Conservation (phyloP, 1,140 invertebrate species). For the Diorhabda elongata region DNA sequence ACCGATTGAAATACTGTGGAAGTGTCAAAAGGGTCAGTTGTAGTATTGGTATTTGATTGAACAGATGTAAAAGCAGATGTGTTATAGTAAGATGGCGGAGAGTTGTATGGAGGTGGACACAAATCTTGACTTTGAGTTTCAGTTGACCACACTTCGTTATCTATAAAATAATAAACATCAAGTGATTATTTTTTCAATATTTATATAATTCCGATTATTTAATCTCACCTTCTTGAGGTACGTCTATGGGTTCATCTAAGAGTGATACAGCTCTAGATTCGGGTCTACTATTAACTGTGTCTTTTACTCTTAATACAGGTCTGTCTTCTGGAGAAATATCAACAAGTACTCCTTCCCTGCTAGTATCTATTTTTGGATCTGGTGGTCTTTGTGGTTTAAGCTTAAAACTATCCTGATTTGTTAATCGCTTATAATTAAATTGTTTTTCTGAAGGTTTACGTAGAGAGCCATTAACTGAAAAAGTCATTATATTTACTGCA, state of each 20-base stretch:
- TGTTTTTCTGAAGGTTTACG: conserved; percentile 54
- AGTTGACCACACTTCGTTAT: conserved; percentile 21
- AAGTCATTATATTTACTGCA: neutral
- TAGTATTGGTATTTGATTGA: neutral
- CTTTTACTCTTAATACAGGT: conserved; percentile 25
- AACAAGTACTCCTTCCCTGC: conserved; percentile 55
- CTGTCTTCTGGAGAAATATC: conserved; percentile 58
- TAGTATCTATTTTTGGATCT: conserved; percentile 49
- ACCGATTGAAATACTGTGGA: conserved; percentile 30
- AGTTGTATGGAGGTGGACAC: conserved; percentile 51
- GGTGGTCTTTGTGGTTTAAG: conserved; percentile 51
- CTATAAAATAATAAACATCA: conserved; percentile 15
- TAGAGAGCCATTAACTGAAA: conserved; percentile 32
- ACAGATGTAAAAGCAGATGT: conserved; percentile 20
- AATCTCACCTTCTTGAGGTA: conserved; percentile 48
- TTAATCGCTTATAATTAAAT: conserved; percentile 72
- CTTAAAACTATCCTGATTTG: conserved; percentile 55
- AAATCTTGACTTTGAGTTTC: conserved; percentile 31
- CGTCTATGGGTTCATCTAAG: conserved; percentile 73
- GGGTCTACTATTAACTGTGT: conserved; percentile 8
- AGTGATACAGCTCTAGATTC: conserved; percentile 54
- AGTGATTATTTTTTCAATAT: neutral
- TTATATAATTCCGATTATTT: neutral
- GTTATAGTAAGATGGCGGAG: conserved; percentile 51
- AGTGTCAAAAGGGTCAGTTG: conserved; percentile 62